Evolutionary conservation across 2,888 invertebrate species (phyloP).

Genomic region (Limenitis camilla): DNA sequence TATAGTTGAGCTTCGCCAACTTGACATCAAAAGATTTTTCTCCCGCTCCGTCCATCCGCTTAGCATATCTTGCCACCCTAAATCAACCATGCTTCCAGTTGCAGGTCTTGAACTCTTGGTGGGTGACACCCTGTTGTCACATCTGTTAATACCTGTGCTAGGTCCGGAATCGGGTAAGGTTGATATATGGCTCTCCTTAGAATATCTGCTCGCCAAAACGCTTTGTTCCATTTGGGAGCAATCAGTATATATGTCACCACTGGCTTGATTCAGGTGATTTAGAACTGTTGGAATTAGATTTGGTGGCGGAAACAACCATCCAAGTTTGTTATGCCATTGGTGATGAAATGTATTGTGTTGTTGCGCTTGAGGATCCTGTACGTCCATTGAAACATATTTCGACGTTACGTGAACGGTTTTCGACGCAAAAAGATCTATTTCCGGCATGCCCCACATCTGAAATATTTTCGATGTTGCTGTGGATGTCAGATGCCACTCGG

Average conservation of each 20-base stretch:
- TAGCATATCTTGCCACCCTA: conserved; percentile 23
- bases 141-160: conserved; percentile 16
- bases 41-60: conserved; percentile 19
- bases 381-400: conserved; percentile 9
- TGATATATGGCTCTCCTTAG: conserved; percentile 13
- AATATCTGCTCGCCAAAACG: conserved; percentile 27
- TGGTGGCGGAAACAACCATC: conserved; percentile 35
- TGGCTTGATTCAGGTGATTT: background rate
- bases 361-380: background rate
- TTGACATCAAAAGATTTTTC: conserved; percentile 14
- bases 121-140: conserved; percentile 12
- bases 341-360: conserved; percentile 29
- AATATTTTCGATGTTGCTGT: conserved; percentile 15
- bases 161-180: conserved; percentile 14
- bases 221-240: conserved; percentile 15
- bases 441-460: conserved; percentile 18
- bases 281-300: conserved; percentile 26
- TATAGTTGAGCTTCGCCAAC: conserved; percentile 26
- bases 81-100: conserved; percentile 23
- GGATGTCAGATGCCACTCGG: conserved; percentile 24
- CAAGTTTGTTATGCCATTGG: conserved; percentile 24
- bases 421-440: conserved; percentile 23
- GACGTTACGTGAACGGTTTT: conserved; percentile 5
- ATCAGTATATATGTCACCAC: conserved; percentile 12
- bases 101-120: conserved; percentile 13